Evolutionary conservation across 2,888 invertebrate species (phyloP), one percentile per base, ranked within the genome.

Genomic region (Dicyrtomina minuta): DNA sequence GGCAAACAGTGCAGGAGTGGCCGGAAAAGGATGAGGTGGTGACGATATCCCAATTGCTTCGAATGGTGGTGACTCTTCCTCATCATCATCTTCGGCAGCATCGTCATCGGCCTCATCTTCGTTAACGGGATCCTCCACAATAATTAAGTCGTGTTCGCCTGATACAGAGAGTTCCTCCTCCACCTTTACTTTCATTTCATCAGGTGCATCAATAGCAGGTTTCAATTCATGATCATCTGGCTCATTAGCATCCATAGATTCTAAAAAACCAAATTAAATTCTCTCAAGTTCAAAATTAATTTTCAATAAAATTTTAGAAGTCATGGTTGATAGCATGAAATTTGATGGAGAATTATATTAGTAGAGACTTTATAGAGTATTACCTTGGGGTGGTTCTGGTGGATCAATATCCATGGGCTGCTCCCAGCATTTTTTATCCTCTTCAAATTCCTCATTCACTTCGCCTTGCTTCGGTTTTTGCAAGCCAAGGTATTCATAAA

Each of bases 401-500:
- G 68, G 26, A 41, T 68, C 68, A 17, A 68, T 61, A 26, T 68
- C 68, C 68, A 68, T 68, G 15, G 60, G 60, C 26, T 68, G 51
- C 12, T 60, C 60, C 61, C 60, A 49, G 39, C 68, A 51, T 43
- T 49, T 49, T 39, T 61, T 22, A 67, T 87, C 83, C 74, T 86
- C 86, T 4, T 78, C 77, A 73, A 81, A 83, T 43, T 84, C 84
- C 69, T 80, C 81, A 80, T 17, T 79, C 81, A 55, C 82, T 80
- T 66, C 71, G 15, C 56, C 68, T 51, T 39, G 58, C 17, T 27
- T 44, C 13, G 90, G 90, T 76, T 88, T 87, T 67, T 91, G 87
- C 61, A 95, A 87, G 0, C 93, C 93, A 55, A 96, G 83, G 81
- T 89, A 91, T 81, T 90, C 90, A 80, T 93, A 95, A 0, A 94